Conservation (phyloP, 2,113 vertebrate species). For the Gymnobelideus leadbeateri region DNA sequence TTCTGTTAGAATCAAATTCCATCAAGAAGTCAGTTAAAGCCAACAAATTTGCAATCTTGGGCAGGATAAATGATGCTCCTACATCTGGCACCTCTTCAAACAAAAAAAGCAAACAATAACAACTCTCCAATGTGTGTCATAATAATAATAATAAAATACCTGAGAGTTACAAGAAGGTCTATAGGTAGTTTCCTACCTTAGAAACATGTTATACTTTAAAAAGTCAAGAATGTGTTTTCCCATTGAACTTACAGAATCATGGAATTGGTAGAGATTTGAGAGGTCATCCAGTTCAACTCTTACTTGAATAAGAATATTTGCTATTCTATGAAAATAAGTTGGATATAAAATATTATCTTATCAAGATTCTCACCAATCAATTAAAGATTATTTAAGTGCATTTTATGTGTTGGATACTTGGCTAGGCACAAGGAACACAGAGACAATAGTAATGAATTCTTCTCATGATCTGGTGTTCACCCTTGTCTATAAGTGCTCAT, state of each 20-base stretch:
- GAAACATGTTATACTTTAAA: background rate
- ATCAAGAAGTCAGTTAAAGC: too few relatives aligned
- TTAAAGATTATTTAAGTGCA: conserved; percentile 56
- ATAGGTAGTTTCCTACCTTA: background rate
- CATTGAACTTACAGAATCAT: background rate
- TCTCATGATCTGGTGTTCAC: too few relatives aligned
- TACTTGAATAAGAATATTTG: background rate
- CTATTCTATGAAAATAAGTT: background rate
- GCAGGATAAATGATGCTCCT: background rate
- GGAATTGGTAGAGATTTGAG: background rate
- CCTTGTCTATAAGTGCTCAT: too few relatives aligned
- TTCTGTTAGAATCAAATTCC: too few relatives aligned
- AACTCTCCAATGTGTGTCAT: background rate
- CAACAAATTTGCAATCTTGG: background rate
- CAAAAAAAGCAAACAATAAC: background rate
- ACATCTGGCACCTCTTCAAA: background rate
- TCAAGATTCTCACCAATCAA: background rate
- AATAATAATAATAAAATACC: background rate
- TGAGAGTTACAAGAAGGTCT: background rate
- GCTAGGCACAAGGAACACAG: background rate
- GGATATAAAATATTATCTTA: background rate
- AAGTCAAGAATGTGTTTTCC: background rate
- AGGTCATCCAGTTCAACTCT: background rate
- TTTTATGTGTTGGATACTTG: conserved; percentile 53
- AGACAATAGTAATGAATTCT: too few relatives aligned